Base-by-base conservation (phyloP, 2,113 vertebrate species). In the Amazona guildingii region DNA sequence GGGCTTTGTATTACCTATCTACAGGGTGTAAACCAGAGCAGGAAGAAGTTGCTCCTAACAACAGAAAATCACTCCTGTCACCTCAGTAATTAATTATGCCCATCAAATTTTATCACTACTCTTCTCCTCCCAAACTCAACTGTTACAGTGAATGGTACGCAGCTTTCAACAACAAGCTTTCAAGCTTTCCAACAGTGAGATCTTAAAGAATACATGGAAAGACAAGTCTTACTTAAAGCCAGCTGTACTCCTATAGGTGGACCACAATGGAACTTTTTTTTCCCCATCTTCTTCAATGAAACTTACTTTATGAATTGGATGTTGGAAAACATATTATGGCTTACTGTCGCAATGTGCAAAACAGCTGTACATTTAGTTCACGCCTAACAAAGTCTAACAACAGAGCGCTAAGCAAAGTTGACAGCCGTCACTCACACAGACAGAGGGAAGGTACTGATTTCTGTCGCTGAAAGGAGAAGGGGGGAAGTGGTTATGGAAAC, bases 331-430 rank as follows among this genome's bases (percentile, higher is more conserved):
- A 69, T 21, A 73, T 54, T 90, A 90, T 95, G 82, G 88, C 25
- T 78, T 93, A 85, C 57, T 68, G 76, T 63, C 75, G 94, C 84
- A 83, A 87, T 39, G 83, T 86, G 95, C 90, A 96, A 88, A 96
- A 73, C 72, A 95, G 72, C 48, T 79, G 88, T 89, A 86, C 7
- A 27, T 35, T 68, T 55, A 90, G 54, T 41, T 86, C 68, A 94
- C 3, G 13, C 37, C 37, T 72, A 94, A 67, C 19, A 2, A 91
- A 93, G 61, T 31, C 77, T 46, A 95, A 87, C n/a, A 83, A 68
- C 84, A 93, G 84, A 89, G 70, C 13, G 23, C 81, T 89, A 85
- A 92, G 89, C 86, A 51, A 89, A 84, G 81, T 17, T 37, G 82
- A 92, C 77, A 77, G 86, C 63, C 5, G 8, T 66, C 66, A 90